phyloP scores from a whole-genome alignment of 2,888 invertebrate genomes.

The Apeira syringaria region DNA sequence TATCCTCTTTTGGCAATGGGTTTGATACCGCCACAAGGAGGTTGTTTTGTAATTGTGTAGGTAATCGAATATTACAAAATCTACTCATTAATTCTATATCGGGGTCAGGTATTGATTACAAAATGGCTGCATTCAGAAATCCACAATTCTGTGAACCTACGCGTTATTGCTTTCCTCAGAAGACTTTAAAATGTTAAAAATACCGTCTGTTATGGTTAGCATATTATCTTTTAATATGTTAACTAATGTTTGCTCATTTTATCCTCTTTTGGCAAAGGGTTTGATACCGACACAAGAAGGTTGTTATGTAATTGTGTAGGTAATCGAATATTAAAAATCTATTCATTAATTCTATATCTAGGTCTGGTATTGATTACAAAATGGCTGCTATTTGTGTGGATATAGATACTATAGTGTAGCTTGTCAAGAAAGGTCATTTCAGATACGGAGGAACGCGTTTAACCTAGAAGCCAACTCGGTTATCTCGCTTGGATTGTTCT shows the following conservation, averaged over 20 bases:
- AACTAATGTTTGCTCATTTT: slow-evolving; percentile 13
- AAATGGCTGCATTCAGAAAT: too few relatives aligned
- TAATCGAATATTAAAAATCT: background rate
- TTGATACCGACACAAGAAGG: too few relatives aligned
- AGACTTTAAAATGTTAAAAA: slow-evolving; percentile 20
- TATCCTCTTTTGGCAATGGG: slow-evolving; percentile 4
- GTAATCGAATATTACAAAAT: background rate
- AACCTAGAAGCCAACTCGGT: background rate
- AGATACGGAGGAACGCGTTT: too few relatives aligned
- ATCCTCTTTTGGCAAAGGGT: slow-evolving; percentile 1
- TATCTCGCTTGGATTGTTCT: slow-evolving; percentile 6
- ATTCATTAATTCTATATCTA: too few relatives aligned
- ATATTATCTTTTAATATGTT: slow-evolving; percentile 15
- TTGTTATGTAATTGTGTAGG: background rate
- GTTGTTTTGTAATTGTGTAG: background rate
- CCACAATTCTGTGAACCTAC: slow-evolving; percentile 46
- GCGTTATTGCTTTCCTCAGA: slow-evolving; percentile 42
- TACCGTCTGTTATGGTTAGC: slow-evolving; percentile 10
- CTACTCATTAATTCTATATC: too few relatives aligned
- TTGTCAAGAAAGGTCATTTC: too few relatives aligned
- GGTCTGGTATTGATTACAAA: background rate
- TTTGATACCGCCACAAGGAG: slow-evolving; percentile 3
- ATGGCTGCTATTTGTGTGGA: background rate
- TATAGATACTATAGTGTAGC: too few relatives aligned
- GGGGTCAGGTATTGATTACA: too few relatives aligned